These are phyloP conservation scores for Philopotamus ludificatus DNA, from an alignment of 1,140 invertebrate genomes.

Conservation along the genomic window DNA sequence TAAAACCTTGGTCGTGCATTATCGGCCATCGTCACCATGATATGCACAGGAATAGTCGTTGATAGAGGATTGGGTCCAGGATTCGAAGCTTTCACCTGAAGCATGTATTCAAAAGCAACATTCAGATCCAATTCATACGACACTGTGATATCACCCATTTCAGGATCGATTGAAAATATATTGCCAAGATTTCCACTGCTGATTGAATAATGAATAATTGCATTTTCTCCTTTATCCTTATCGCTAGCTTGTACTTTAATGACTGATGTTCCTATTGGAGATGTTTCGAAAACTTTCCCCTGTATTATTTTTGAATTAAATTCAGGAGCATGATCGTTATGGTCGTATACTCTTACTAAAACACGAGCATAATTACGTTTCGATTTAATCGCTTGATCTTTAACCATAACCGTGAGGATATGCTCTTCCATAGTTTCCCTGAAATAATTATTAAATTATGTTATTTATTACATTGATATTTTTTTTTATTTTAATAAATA, in stretches of 20 bases:
- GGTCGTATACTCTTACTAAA: slow-evolving; percentile 74
- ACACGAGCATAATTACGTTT: slow-evolving; percentile 79
- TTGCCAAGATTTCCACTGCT: slow-evolving; percentile 76
- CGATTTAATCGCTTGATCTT: slow-evolving; percentile 78
- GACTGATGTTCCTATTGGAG: slow-evolving; percentile 69
- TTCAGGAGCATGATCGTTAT: slow-evolving; percentile 83
- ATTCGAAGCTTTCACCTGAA: slow-evolving; percentile 77
- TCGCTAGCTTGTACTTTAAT: slow-evolving; percentile 77
- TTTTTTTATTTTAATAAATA: not conserved
- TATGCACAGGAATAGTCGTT: slow-evolving; percentile 74
- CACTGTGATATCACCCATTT: slow-evolving; percentile 70
- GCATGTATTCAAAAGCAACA: slow-evolving; percentile 69
- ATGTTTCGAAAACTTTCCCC: slow-evolving; percentile 75
- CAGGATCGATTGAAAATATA: slow-evolving; percentile 72
- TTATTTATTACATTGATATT: not conserved
- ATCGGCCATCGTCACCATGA: slow-evolving; percentile 82
- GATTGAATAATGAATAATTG: slow-evolving; percentile 76
- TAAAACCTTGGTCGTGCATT: slow-evolving; percentile 69
- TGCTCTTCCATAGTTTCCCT: slow-evolving; percentile 74
- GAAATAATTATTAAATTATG: slow-evolving; percentile 11
- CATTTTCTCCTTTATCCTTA: slow-evolving; percentile 79
- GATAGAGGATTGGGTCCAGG: slow-evolving; percentile 70
- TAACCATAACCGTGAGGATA: slow-evolving; percentile 81
- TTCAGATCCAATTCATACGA: slow-evolving; percentile 69
- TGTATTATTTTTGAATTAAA: slow-evolving; percentile 75